phyloP scores from a whole-genome alignment of 1,140 invertebrate species.

The Sarcophaga peregrina region DNA sequence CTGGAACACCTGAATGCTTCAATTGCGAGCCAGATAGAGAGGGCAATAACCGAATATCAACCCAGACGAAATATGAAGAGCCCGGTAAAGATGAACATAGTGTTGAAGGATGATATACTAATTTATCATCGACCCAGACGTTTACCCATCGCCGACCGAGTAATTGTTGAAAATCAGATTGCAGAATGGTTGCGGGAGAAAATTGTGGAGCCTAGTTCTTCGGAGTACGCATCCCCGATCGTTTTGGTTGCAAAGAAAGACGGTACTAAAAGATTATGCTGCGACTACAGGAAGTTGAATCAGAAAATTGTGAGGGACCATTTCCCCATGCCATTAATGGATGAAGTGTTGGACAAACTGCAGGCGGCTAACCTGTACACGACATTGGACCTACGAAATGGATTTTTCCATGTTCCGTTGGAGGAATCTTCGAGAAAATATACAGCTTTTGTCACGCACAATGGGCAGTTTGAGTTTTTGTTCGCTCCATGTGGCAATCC shows the following conservation, averaged over 20 bases:
- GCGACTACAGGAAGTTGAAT: no score
- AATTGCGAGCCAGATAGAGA: no score
- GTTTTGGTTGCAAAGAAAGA: neutral
- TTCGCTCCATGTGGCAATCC: constrained; percentile 54
- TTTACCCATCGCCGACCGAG: neutral
- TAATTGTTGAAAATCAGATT: neutral
- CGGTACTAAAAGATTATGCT: no score
- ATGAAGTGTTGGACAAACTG: constrained; percentile 42
- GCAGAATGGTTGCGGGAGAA: neutral
- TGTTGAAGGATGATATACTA: neutral
- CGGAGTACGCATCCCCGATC: constrained; percentile 13
- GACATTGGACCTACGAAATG: neutral
- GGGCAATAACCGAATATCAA: neutral
- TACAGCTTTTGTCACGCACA: constrained; percentile 49
- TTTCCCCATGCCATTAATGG: constrained; percentile 49
- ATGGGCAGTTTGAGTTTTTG: constrained; percentile 64
- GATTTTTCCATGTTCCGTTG: neutral
- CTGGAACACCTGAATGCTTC: neutral
- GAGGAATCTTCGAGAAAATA: constrained; percentile 18
- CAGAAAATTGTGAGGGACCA: neutral
- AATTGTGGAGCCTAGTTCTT: constrained; percentile 15
- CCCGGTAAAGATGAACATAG: neutral
- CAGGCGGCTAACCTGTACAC: neutral
- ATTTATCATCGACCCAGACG: neutral
- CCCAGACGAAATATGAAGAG: neutral